A percentile compares a stretch with the other conserved stretches of the same genome.
These are phyloP conservation scores for Desoria tigrina DNA, from an alignment of 2,888 invertebrate species.

Conservation along the genomic window DNA sequence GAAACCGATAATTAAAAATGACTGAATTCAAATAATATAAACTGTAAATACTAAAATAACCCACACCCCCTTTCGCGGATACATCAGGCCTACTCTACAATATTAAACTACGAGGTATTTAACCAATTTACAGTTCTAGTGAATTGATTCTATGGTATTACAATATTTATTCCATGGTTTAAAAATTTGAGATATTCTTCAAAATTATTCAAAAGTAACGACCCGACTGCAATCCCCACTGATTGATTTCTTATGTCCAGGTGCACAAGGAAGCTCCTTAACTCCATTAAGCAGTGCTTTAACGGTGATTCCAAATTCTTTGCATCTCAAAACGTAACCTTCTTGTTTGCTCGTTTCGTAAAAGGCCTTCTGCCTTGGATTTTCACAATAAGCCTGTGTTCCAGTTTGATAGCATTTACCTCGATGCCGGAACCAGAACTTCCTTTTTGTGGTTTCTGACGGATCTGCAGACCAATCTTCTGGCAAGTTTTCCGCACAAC, in stretches of 20 bases:
- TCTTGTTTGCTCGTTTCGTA: neutral
- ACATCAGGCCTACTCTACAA: too few species aligned
- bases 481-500: slow-evolving; percentile 29
- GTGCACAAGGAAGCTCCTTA: slow-evolving; percentile 27
- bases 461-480: slow-evolving; percentile 11
- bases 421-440: slow-evolving; percentile 28
- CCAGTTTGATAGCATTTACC: slow-evolving; percentile 35
- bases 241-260: slow-evolving; percentile 36
- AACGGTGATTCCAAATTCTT: neutral
- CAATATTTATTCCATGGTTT: too few species aligned
- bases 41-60: too few species aligned
- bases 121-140: too few species aligned
- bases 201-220: slow-evolving; percentile 15
- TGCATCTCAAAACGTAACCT: slow-evolving; percentile 5
- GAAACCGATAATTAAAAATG: too few species aligned
- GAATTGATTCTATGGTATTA: too few species aligned
- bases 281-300: slow-evolving; percentile 11
- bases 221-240: slow-evolving; percentile 33
- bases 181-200: too few species aligned
- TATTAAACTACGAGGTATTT: too few species aligned
- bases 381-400: neutral
- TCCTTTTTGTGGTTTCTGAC: neutral
- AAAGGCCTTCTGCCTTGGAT: slow-evolving; percentile 18
- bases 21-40: too few species aligned
- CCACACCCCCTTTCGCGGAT: too few species aligned